Conservation (phyloP, 2,888 invertebrate genomes). For the Copidosoma aretas region DNA sequence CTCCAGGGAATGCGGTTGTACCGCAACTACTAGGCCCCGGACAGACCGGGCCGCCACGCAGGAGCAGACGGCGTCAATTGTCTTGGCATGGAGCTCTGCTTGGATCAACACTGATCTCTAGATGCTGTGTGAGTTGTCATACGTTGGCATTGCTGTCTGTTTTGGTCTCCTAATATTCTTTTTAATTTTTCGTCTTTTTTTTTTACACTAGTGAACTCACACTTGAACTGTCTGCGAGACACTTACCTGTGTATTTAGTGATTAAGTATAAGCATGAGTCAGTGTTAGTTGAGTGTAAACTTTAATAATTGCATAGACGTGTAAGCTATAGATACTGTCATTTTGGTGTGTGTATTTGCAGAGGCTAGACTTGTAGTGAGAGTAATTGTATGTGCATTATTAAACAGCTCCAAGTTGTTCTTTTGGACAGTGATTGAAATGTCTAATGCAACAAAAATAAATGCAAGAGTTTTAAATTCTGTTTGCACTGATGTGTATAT, state of each 20-base stretch:
- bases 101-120: slow-evolving; percentile 37
- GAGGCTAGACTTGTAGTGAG: neutral
- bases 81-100: slow-evolving; percentile 34
- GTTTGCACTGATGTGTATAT: neutral
- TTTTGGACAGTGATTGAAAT: neutral
- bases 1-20: slow-evolving; percentile 35
- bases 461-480: neutral
- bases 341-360: neutral
- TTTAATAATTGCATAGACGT: neutral
- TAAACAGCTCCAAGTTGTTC: neutral
- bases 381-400: neutral
- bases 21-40: slow-evolving; percentile 13
- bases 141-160: too few relatives aligned
- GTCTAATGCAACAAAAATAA: neutral
- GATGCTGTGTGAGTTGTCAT: slow-evolving; percentile 38
- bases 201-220: neutral
- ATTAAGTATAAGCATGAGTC: neutral
- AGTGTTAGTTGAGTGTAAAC: neutral
- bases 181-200: neutral
- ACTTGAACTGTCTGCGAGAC: neutral
- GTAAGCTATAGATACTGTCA: neutral
- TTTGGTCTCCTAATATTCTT: too few relatives aligned
- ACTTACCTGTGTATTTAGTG: neutral
- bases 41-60: slow-evolving; percentile 3
- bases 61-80: slow-evolving; percentile 11